These are phyloP conservation scores for Hylaeus anthracinus DNA, from an alignment of 1,140 invertebrate species.

Conservation along the genomic window DNA sequence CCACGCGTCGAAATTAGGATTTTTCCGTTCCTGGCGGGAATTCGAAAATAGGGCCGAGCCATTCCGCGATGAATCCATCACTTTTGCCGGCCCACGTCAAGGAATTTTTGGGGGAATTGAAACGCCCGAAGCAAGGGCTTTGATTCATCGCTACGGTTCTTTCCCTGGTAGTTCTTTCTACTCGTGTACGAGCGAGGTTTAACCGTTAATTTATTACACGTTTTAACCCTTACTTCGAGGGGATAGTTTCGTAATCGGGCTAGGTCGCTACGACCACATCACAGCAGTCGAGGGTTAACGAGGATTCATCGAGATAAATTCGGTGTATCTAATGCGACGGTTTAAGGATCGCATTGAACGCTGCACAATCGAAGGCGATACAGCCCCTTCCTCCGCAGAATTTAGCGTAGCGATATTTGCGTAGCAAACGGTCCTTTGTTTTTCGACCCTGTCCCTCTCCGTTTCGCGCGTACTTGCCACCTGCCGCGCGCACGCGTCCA, in stretches of 20 bases:
- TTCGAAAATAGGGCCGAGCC: not conserved
- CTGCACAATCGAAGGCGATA: not conserved
- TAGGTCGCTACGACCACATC: too few relatives aligned
- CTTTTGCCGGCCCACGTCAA: too few relatives aligned
- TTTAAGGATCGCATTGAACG: constrained; percentile 5
- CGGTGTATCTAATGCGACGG: not conserved
- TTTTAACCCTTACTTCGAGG: too few relatives aligned
- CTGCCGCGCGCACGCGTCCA: not conserved
- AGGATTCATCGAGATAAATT: constrained; percentile 8
- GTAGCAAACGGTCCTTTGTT: not conserved
- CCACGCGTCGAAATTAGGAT: not conserved
- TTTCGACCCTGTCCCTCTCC: not conserved
- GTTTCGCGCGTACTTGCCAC: not conserved
- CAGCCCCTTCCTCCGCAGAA: not conserved
- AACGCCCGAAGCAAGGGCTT: too few relatives aligned
- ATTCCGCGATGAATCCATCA: too few relatives aligned
- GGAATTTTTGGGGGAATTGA: too few relatives aligned
- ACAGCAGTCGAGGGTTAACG: not conserved
- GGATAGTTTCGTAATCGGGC: too few relatives aligned
- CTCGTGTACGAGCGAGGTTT: too few relatives aligned
- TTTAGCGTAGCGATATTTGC: constrained; percentile 4
- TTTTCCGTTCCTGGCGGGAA: not conserved
- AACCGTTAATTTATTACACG: too few relatives aligned
- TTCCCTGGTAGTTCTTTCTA: too few relatives aligned
- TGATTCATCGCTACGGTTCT: too few relatives aligned